phyloP scores from a whole-genome alignment of 2,113 vertebrate species.

The Prunella himalayana region DNA sequence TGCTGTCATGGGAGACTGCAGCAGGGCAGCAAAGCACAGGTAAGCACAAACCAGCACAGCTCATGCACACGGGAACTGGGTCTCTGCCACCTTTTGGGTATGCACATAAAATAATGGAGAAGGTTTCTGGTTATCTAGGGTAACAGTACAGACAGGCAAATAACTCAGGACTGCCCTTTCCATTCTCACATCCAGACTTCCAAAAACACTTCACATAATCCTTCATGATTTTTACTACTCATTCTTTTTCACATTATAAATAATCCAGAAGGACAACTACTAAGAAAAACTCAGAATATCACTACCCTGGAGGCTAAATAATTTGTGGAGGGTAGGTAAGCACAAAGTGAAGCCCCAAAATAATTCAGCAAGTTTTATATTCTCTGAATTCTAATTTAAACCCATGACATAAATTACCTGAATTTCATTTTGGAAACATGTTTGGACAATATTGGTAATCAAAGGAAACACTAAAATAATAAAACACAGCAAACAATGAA shows the following conservation, averaged over 20 bases:
- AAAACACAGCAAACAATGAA: neutral
- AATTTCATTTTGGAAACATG: neutral
- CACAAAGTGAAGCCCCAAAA: neutral
- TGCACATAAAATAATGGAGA: neutral
- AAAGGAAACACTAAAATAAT: neutral
- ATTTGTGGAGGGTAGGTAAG: neutral
- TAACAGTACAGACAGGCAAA: neutral
- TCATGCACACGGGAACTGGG: accelerated
- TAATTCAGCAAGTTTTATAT: neutral
- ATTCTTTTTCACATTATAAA: neutral
- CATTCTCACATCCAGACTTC: neutral
- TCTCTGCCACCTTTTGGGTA: neutral
- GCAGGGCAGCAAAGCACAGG: neutral
- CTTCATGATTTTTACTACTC: neutral
- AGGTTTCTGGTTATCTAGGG: neutral
- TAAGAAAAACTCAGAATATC: neutral
- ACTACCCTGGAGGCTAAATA: neutral
- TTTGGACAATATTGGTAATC: neutral
- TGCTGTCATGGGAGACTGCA: neutral
- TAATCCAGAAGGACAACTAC: neutral
- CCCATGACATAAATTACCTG: neutral
- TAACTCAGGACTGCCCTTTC: neutral
- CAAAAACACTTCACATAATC: neutral
- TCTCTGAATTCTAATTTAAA: neutral
- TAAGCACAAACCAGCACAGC: neutral